Conservation (phyloP, 2,113 vertebrate genomes). For the Lanius collurio region DNA sequence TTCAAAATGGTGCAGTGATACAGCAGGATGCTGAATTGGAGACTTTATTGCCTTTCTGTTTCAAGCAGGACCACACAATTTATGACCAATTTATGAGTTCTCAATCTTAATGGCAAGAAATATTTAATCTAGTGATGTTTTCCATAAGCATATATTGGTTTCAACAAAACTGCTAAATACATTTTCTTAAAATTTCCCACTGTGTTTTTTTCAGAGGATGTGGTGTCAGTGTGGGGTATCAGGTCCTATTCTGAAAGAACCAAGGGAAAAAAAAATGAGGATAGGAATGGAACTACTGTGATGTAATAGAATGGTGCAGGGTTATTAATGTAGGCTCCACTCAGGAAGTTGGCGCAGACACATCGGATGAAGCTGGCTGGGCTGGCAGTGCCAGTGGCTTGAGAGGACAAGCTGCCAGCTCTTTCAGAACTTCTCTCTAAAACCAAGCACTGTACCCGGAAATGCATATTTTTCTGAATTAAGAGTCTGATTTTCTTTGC, state of each 20-base stretch:
- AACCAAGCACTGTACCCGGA: neutral
- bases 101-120: neutral
- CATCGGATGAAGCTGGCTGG: rapidly evolving
- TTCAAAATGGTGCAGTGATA: constrained; percentile 32
- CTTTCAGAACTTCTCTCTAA: neutral
- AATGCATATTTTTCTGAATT: neutral
- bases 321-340: neutral
- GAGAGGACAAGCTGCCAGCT: neutral
- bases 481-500: neutral
- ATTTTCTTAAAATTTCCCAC: neutral
- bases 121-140: constrained; percentile 11
- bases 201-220: neutral
- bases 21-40: neutral
- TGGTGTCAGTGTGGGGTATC: neutral
- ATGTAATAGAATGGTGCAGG: neutral
- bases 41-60: constrained; percentile 6
- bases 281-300: neutral
- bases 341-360: neutral
- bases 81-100: neutral
- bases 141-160: neutral
- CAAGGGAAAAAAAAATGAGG: neutral
- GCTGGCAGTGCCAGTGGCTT: neutral
- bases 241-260: neutral
- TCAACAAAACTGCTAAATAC: neutral
- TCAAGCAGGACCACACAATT: neutral